Percentiles rank a stretch among this genome's conserved stretches.
Evolutionary conservation across 2,797 vertebrate species (phyloP).

Genomic region (Lithobates pipiens): DNA sequence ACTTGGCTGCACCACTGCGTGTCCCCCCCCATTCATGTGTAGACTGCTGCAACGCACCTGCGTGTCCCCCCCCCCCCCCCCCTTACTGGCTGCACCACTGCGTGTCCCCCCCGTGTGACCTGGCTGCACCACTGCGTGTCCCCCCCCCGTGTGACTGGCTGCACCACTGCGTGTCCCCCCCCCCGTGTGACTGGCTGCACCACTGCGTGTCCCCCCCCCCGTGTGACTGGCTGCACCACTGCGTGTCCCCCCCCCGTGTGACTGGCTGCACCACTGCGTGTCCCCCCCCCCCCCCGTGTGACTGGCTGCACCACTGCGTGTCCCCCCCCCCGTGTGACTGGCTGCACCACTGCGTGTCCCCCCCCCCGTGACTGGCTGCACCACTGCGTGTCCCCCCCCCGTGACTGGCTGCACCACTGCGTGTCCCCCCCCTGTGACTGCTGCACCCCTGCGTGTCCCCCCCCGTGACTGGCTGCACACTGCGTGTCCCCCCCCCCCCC

Average conservation of each 20-base stretch:
- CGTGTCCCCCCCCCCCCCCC: neutral
- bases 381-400: too few species aligned
- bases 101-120: neutral
- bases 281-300: neutral
- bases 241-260: neutral
- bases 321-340: too few species aligned
- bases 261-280: neutral
- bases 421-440: too few species aligned
- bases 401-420: too few species aligned
- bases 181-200: neutral
- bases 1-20: too few species aligned
- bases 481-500: neutral
- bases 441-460: too few species aligned
- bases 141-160: neutral
- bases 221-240: neutral
- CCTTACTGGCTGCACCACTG: slow-evolving; percentile 45
- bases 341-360: too few species aligned
- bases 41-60: neutral
- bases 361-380: too few species aligned
- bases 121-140: neutral
- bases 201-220: neutral
- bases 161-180: neutral
- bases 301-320: neutral
- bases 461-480: neutral
- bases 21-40: too few species aligned